Conservation (phyloP, 2,888 invertebrate species). For the Eilema depressum region DNA sequence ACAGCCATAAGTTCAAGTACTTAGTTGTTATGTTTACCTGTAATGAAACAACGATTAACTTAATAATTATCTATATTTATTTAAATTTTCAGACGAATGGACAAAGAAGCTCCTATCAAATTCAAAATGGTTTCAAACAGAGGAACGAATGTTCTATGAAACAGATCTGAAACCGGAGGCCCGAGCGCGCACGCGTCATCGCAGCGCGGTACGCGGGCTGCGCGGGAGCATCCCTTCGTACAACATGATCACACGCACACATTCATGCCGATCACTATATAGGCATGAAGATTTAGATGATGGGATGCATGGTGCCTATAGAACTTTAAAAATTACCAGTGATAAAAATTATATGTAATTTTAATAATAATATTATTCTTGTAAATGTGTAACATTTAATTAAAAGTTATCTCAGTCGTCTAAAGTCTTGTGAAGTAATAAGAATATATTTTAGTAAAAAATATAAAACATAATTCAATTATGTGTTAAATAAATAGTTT, state of each 20-base stretch:
- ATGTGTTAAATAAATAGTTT: neutral
- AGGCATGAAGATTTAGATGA: constrained; percentile 74
- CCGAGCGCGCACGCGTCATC: constrained; percentile 61
- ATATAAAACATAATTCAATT: neutral
- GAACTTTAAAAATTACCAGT: constrained; percentile 69
- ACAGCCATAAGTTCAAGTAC: too few relatives aligned
- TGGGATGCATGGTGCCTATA: constrained; percentile 76
- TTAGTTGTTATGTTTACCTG: too few relatives aligned
- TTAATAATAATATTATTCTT: neutral
- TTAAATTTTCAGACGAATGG: constrained; percentile 87
- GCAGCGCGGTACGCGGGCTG: constrained; percentile 66
- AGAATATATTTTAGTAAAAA: neutral
- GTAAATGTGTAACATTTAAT: neutral
- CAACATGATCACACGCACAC: constrained; percentile 76
- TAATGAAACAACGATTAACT: too few relatives aligned
- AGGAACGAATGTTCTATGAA: constrained; percentile 85
- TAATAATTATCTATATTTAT: too few relatives aligned
- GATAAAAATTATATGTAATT: constrained; percentile 64
- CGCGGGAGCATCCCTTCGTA: constrained; percentile 72
- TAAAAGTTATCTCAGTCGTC: neutral
- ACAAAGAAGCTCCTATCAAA: constrained; percentile 90
- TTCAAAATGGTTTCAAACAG: constrained; percentile 90
- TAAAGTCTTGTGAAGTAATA: neutral
- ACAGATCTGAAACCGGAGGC: constrained; percentile 77
- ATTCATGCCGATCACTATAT: constrained; percentile 75